Percentiles rank a stretch among this genome's conserved stretches.
Conservation (phyloP, 2,113 vertebrate genomes). For the Trinectes maculatus region DNA sequence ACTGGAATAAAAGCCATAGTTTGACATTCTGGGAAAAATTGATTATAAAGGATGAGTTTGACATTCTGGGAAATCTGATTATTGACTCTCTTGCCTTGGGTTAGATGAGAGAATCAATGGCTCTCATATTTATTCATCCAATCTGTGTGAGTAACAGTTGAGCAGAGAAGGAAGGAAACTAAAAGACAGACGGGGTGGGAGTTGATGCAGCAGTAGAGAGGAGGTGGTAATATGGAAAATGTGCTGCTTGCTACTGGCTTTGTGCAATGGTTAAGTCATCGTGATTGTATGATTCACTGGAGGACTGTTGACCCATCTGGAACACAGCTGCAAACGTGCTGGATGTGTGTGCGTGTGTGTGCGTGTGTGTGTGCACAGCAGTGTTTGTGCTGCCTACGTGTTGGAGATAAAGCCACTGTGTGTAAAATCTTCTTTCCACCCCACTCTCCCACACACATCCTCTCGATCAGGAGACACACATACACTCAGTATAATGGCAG, state of each 20-base stretch:
- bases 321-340: slow-evolving; percentile 60
- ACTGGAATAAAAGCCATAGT: too few species aligned
- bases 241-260: slow-evolving; percentile 64
- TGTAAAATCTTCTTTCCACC: slow-evolving; percentile 33
- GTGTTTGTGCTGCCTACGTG: slow-evolving; percentile 23
- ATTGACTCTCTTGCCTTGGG: neutral
- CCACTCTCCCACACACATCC: slow-evolving; percentile 8
- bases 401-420: slow-evolving; percentile 52
- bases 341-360: slow-evolving; percentile 31
- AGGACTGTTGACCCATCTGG: slow-evolving; percentile 62
- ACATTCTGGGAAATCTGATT: neutral
- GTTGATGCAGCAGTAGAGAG: slow-evolving; percentile 36
- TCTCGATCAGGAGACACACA: neutral
- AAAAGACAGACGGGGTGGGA: slow-evolving; percentile 40
- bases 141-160: slow-evolving; percentile 2
- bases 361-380: slow-evolving; percentile 15
- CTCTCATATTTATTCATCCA: neutral
- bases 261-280: slow-evolving; percentile 52
- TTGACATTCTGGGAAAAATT: too few species aligned
- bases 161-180: slow-evolving; percentile 26
- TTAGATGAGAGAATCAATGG: neutral
- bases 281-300: slow-evolving; percentile 60
- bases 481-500: neutral
- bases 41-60: neutral
- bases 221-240: slow-evolving; percentile 71